A percentile compares a stretch with the other conserved stretches of the same genome.
Evolutionary conservation across 2,888 invertebrate species (phyloP).

Genomic region (Agrotis puta): DNA sequence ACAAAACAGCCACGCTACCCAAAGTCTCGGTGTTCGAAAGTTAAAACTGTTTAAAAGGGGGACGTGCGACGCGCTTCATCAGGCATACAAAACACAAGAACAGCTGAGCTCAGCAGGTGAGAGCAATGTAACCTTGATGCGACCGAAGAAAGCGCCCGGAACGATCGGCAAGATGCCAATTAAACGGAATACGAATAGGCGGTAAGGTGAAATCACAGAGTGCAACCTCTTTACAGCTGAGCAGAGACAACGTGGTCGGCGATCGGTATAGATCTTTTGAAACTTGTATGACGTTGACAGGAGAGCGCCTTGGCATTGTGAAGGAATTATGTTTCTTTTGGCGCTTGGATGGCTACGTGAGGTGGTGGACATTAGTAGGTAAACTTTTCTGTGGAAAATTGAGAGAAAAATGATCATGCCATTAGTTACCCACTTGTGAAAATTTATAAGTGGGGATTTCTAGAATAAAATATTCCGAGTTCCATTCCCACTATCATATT

Average conservation of each 20-base stretch:
- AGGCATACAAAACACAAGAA: slow-evolving; percentile 66
- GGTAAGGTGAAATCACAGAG: slow-evolving; percentile 75
- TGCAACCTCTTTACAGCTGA: slow-evolving; percentile 62
- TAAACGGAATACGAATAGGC: slow-evolving; percentile 78
- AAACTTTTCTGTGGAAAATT: too few species aligned
- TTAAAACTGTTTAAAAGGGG: slow-evolving; percentile 68
- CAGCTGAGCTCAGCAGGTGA: slow-evolving; percentile 75
- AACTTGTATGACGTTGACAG: neutral
- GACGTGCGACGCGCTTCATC: slow-evolving; percentile 72
- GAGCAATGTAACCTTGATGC: slow-evolving; percentile 84
- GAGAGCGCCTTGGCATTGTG: too few species aligned
- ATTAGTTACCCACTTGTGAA: too few species aligned
- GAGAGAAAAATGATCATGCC: too few species aligned
- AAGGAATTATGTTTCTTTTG: too few species aligned
- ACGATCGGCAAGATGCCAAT: slow-evolving; percentile 79
- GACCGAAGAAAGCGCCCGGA: slow-evolving; percentile 85
- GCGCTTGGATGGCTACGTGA: too few species aligned
- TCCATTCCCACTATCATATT: too few species aligned
- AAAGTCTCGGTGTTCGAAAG: slow-evolving; percentile 70
- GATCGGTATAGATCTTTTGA: slow-evolving; percentile 31
- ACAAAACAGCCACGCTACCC: slow-evolving; percentile 33
- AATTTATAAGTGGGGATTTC: too few species aligned
- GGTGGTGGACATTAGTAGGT: too few species aligned
- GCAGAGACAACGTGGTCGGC: slow-evolving; percentile 57
- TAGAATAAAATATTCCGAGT: too few species aligned